Percentiles rank a stretch among this genome's conserved stretches.
Conservation (phyloP, 2,113 vertebrate species). For the Seriola quinqueradiata region DNA sequence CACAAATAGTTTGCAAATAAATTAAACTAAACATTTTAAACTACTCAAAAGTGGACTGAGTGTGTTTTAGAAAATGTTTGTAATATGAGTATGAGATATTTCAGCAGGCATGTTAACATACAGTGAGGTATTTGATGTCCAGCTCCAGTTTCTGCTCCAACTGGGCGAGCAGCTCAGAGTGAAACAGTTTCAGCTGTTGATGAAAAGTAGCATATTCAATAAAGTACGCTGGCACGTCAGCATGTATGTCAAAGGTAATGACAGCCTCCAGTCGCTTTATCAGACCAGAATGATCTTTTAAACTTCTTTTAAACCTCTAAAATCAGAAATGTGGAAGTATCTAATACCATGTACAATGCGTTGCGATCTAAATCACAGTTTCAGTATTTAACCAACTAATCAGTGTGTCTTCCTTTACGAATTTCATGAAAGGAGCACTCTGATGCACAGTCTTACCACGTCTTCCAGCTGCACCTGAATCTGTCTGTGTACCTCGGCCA, state of each 20-base stretch:
- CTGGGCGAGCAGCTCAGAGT: slow-evolving; percentile 89
- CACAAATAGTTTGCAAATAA: neutral
- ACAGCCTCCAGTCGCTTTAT: neutral
- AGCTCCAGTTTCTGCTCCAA: slow-evolving; percentile 90
- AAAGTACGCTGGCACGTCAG: neutral
- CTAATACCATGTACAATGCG: neutral
- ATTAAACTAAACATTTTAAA: neutral
- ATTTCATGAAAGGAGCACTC: neutral
- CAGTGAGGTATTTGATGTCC: slow-evolving; percentile 89
- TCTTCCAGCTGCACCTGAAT: slow-evolving; percentile 91
- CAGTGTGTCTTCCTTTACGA: neutral
- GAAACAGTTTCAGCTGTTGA: slow-evolving; percentile 88
- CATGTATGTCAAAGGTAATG: neutral
- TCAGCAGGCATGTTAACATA: slow-evolving; percentile 35
- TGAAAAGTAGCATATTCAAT: neutral
- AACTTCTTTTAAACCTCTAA: neutral
- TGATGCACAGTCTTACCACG: slow-evolving; percentile 79
- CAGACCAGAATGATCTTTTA: neutral
- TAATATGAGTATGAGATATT: neutral
- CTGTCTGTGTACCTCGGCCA: slow-evolving; percentile 91
- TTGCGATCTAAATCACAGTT: neutral
- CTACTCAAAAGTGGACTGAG: neutral
- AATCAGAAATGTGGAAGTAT: neutral
- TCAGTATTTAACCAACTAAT: neutral
- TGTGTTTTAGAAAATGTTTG: neutral